phyloP scores from a whole-genome alignment of 2,888 invertebrate genomes.

The Nemotelus pantherinus region DNA sequence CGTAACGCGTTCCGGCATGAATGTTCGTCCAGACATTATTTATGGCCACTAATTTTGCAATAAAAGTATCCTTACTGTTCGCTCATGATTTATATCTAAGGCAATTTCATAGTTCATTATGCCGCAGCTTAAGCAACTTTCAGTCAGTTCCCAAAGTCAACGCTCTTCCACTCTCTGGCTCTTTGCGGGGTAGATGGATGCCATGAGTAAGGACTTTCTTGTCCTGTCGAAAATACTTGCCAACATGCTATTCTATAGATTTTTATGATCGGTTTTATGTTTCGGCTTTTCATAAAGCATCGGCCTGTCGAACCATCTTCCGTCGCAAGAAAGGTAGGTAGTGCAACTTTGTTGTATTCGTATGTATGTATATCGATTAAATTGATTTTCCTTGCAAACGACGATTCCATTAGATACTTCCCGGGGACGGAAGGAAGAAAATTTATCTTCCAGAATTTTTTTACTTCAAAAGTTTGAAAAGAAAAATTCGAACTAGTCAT shows the following conservation, averaged over 20 bases:
- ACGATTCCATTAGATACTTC: not conserved
- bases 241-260: not conserved
- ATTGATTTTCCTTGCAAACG: conserved; percentile 16
- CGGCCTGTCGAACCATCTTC: too few relatives aligned
- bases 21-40: conserved; percentile 40
- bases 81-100: conserved; percentile 31
- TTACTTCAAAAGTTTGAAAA: too few relatives aligned
- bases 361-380: not conserved
- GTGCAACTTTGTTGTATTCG: not conserved
- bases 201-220: conserved; percentile 2
- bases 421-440: not conserved
- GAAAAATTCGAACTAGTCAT: too few relatives aligned
- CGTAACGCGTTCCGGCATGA: not conserved
- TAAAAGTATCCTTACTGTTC: conserved; percentile 42
- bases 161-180: not conserved
- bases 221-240: too few relatives aligned
- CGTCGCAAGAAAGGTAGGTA: too few relatives aligned
- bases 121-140: conserved; percentile 35
- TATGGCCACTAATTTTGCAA: conserved; percentile 45
- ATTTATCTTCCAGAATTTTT: too few relatives aligned
- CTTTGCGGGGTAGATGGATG: not conserved
- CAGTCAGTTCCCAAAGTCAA: not conserved
- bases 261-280: conserved; percentile 32
- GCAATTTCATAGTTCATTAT: conserved; percentile 44
- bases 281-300: not conserved